A percentile compares a stretch with the other conserved stretches of the same genome.
Conservation (phyloP, 2,797 vertebrate species). For the Poecilia gillii region DNA sequence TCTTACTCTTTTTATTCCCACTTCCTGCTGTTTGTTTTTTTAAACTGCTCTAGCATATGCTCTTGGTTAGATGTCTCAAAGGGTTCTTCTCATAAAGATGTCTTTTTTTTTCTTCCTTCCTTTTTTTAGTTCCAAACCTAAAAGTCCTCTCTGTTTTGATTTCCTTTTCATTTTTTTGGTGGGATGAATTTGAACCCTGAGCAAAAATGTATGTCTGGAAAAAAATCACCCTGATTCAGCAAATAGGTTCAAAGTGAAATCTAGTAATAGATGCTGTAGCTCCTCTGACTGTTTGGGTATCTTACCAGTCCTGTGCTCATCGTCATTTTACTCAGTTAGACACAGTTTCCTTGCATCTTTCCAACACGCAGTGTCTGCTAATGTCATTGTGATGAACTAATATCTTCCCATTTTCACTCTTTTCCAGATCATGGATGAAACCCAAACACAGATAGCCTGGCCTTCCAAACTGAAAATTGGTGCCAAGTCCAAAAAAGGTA, state of each 20-base stretch:
- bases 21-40: conserved; percentile 27
- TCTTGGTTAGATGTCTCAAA: conserved; percentile 64
- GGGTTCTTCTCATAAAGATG: conserved; percentile 35
- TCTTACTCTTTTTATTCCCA: background rate
- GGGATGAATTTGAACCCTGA: conserved; percentile 22
- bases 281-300: background rate
- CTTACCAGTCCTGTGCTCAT: background rate
- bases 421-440: conserved; percentile 86
- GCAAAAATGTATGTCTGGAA: conserved; percentile 44
- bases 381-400: conserved; percentile 19
- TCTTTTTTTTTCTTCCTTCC: conserved; percentile 52
- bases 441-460: conserved; percentile 86
- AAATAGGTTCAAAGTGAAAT: background rate
- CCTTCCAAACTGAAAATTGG: conserved; percentile 87
- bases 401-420: conserved; percentile 31
- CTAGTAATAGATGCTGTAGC: background rate
- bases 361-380: background rate
- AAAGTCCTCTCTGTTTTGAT: conserved; percentile 25
- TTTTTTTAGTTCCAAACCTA: conserved; percentile 30
- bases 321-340: background rate
- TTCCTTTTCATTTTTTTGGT: background rate
- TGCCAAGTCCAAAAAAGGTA: conserved; percentile 87
- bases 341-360: background rate
- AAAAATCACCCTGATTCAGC: conserved; percentile 4
- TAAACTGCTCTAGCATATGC: conserved; percentile 44